Evolutionary conservation across 2,888 invertebrate genomes (phyloP).

Genomic region (Heterodera filipjevi): DNA sequence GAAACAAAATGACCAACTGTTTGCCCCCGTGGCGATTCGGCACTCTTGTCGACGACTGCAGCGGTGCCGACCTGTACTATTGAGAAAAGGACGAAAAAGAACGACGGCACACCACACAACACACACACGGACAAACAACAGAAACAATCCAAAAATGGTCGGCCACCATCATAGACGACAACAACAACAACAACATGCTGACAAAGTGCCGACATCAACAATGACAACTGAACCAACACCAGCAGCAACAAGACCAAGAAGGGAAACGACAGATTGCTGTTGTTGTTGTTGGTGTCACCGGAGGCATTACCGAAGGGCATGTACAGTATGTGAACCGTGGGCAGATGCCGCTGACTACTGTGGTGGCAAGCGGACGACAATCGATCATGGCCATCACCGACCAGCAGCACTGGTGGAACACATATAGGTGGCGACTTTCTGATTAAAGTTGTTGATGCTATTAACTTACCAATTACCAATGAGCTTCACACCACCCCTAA

Average conservation of each 20-base stretch:
- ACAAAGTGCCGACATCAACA: not conserved
- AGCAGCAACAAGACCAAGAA: not conserved
- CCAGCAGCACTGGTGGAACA: not conserved
- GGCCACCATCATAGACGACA: not conserved
- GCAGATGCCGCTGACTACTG: not conserved
- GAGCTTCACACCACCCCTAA: too few species aligned
- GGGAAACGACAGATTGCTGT: not conserved
- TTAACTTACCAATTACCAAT: not conserved
- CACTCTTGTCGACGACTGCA: conserved; percentile 16
- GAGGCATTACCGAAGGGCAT: not conserved
- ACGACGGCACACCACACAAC: not conserved
- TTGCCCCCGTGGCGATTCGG: conserved; percentile 33
- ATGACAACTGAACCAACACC: not conserved
- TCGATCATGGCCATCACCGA: too few species aligned
- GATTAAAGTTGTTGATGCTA: not conserved
- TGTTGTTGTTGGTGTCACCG: not conserved
- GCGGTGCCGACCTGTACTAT: conserved; percentile 28
- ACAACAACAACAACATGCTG: not conserved
- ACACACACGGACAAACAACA: too few species aligned
- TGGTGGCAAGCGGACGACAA: too few species aligned
- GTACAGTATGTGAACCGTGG: not conserved
- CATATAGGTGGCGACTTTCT: not conserved
- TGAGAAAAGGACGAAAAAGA: not conserved
- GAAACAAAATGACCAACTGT: conserved; percentile 15
- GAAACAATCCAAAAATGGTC: too few species aligned